Evolutionary conservation across 2,113 vertebrate genomes (phyloP).

Genomic region (Ailurus styani): DNA sequence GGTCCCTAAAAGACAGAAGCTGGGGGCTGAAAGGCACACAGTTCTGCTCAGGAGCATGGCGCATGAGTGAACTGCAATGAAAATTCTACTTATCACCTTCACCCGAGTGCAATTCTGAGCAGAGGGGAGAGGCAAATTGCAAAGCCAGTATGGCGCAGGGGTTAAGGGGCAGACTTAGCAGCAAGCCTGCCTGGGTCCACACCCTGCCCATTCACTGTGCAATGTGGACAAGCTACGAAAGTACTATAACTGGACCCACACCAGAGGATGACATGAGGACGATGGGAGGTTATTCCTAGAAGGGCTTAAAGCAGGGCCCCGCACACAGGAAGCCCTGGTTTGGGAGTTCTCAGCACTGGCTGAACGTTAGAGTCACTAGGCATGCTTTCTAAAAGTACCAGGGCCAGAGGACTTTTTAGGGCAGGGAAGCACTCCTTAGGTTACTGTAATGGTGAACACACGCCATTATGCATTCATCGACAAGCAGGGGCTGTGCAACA

Average conservation of each 20-base stretch:
- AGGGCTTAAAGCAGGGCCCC: neutral
- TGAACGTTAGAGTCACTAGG: no score
- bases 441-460: accelerated
- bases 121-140: neutral
- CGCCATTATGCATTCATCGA: accelerated
- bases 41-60: neutral
- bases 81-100: neutral
- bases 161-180: neutral
- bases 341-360: neutral
- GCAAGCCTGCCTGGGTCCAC: neutral
- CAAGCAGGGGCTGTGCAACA: neutral
- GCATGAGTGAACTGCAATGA: accelerated
- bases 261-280: neutral
- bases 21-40: neutral
- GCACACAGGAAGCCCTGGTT: neutral
- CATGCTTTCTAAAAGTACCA: neutral
- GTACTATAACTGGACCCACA: no score
- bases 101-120: neutral
- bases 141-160: accelerated
- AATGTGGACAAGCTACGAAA: neutral
- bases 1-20: neutral
- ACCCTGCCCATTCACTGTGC: accelerated
- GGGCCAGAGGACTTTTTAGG: neutral
- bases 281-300: neutral
- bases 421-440: no score